Evolutionary conservation across 2,797 vertebrate species (phyloP).

Genomic region (Myotis pilosus): DNA sequence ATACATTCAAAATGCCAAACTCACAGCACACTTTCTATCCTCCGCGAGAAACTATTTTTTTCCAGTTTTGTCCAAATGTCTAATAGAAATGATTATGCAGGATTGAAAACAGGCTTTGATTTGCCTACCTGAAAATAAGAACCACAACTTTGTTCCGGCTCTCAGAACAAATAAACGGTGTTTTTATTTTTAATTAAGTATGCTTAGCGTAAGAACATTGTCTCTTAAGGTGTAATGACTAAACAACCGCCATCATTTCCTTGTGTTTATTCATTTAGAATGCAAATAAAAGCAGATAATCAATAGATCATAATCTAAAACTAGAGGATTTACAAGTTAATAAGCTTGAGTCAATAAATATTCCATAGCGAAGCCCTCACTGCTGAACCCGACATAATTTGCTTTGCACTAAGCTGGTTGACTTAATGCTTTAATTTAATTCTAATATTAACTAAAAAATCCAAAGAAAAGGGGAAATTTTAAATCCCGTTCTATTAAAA

Average conservation of each 20-base stretch:
- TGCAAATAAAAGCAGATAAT: constrained; percentile 75
- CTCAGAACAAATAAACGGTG: constrained; percentile 50
- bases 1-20: neutral
- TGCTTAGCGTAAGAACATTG: constrained; percentile 45
- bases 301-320: constrained; percentile 79
- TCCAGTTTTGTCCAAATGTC: neutral
- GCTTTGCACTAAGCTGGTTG: constrained; percentile 72
- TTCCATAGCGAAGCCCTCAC: constrained; percentile 63
- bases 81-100: neutral
- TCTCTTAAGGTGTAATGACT: constrained; percentile 74
- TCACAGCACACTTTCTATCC: neutral
- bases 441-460: constrained; percentile 70
- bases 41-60: neutral
- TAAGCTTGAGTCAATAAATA: constrained; percentile 78
- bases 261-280: constrained; percentile 79
- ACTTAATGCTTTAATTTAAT: constrained; percentile 77
- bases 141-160: neutral
- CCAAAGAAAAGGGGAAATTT: constrained; percentile 68
- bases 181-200: constrained; percentile 69
- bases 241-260: constrained; percentile 69
- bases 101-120: constrained; percentile 9
- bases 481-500: constrained; percentile 67
- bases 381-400: constrained; percentile 71
- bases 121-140: constrained; percentile 51
- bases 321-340: constrained; percentile 80